phyloP scores from a whole-genome alignment of 2,888 invertebrate species.

The Disparrhopalites patrizii region DNA sequence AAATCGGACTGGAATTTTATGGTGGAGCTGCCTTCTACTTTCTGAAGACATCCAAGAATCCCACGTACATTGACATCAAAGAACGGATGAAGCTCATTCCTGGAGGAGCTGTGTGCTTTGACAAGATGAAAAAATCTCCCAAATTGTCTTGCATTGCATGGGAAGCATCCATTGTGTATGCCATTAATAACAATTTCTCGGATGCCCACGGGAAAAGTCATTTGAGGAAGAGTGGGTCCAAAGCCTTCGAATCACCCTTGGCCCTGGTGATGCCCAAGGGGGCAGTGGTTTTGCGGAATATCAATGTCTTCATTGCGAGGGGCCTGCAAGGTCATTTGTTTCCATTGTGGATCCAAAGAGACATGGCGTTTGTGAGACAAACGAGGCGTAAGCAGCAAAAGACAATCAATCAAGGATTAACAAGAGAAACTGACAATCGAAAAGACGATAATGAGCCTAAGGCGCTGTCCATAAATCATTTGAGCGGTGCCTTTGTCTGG shows the following conservation, averaged over 20 bases:
- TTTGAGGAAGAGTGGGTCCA: neutral
- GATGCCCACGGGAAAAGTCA: slow-evolving; percentile 7
- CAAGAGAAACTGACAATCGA: too few relatives aligned
- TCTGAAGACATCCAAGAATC: slow-evolving; percentile 2
- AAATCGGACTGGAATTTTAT: slow-evolving; percentile 1
- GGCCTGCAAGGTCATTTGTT: too few relatives aligned
- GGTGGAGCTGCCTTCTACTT: slow-evolving; percentile 1
- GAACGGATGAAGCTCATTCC: neutral
- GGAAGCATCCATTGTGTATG: neutral
- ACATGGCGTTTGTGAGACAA: too few relatives aligned
- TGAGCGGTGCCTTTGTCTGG: too few relatives aligned
- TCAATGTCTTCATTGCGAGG: neutral
- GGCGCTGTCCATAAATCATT: too few relatives aligned
- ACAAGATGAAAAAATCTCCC: neutral
- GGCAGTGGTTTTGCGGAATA: neutral
- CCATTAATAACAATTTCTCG: neutral
- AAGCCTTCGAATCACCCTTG: neutral
- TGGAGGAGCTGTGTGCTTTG: neutral
- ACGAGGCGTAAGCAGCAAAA: too few relatives aligned
- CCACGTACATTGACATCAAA: neutral
- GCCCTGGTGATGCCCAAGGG: neutral
- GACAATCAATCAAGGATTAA: too few relatives aligned
- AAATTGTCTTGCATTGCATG: slow-evolving; percentile 5
- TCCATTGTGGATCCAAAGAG: too few relatives aligned
- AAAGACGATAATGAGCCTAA: too few relatives aligned